Evolutionary conservation across 2,113 vertebrate species (phyloP).

Genomic region (Nycticorax nycticorax): DNA sequence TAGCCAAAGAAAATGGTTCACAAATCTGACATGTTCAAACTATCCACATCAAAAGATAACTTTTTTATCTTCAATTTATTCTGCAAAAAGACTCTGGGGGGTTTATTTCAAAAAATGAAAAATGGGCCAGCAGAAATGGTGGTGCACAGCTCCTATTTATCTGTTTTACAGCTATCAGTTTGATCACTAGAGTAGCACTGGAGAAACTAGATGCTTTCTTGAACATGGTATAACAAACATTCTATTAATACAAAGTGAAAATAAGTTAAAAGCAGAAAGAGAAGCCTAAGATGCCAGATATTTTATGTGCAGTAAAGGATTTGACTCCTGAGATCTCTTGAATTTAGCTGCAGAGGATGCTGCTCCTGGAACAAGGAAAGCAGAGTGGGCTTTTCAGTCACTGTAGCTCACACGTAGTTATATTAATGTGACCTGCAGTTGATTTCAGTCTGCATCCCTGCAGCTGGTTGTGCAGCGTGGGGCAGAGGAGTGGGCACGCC

Average conservation of each 20-base stretch:
- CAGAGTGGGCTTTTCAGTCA: neutral
- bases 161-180: slow-evolving; percentile 74
- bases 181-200: slow-evolving; percentile 61
- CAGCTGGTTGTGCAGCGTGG: neutral
- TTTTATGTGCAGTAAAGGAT: slow-evolving; percentile 2
- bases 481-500: rapidly evolving
- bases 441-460: neutral
- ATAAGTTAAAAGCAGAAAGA: slow-evolving; percentile 54
- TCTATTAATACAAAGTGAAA: slow-evolving; percentile 57
- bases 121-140: slow-evolving; percentile 64
- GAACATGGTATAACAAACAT: slow-evolving; percentile 15
- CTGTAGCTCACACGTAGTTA: neutral
- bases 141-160: slow-evolving; percentile 73
- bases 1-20: slow-evolving; percentile 49
- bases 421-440: neutral
- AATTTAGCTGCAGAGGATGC: neutral
- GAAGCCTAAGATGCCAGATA: slow-evolving; percentile 28
- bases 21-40: slow-evolving; percentile 73
- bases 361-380: neutral
- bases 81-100: slow-evolving; percentile 73
- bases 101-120: slow-evolving; percentile 78
- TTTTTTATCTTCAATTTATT: slow-evolving; percentile 78
- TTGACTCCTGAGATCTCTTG: neutral
- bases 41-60: slow-evolving; percentile 71
- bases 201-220: slow-evolving; percentile 59